These are phyloP conservation scores for Tryphoninae sp. DNA, from an alignment of 2,888 invertebrate genomes.

Conservation along the genomic window DNA sequence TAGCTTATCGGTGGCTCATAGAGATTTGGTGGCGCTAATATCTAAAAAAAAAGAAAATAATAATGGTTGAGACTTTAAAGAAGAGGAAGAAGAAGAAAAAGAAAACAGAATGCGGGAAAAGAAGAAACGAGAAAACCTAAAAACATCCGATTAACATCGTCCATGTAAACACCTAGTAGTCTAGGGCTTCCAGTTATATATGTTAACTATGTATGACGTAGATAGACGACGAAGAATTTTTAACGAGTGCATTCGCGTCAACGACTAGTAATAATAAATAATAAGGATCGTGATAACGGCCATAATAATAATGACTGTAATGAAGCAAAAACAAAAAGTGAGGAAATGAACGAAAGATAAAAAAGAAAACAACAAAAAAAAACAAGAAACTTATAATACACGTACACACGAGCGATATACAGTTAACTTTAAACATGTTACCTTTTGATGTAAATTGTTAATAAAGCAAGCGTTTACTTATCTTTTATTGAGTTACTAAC, in stretches of 20 bases:
- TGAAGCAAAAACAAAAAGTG: conserved; percentile 28
- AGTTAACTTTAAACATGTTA: conserved; percentile 78
- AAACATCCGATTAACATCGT: conserved; percentile 76
- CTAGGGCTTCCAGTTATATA: conserved; percentile 81
- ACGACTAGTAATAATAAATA: conserved; percentile 60
- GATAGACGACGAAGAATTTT: conserved; percentile 79
- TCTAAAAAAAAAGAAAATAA: conserved; percentile 33
- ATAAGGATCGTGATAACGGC: conserved; percentile 55
- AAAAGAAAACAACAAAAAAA: conserved; percentile 24
- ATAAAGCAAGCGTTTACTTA: conserved; percentile 71
- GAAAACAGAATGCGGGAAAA: conserved; percentile 3
- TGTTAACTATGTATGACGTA: conserved; percentile 80
- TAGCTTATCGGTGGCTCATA: conserved; percentile 48
- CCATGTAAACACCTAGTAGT: conserved; percentile 81
- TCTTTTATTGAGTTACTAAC: conserved; percentile 1
- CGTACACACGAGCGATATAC: conserved; percentile 69
- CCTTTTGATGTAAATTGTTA: conserved; percentile 79
- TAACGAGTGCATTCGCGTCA: conserved; percentile 64
- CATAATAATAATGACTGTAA: conserved; percentile 52
- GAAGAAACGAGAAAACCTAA: conserved; percentile 18
- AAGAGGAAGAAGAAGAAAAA: conserved; percentile 19
- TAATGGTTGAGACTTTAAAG: conserved; percentile 31
- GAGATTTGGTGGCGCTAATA: conserved; percentile 21
- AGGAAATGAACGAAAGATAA: neutral
- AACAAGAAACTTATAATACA: conserved; percentile 48